phyloP scores from a whole-genome alignment of 2,888 invertebrate species.

The Drosophila acutilabella region DNA sequence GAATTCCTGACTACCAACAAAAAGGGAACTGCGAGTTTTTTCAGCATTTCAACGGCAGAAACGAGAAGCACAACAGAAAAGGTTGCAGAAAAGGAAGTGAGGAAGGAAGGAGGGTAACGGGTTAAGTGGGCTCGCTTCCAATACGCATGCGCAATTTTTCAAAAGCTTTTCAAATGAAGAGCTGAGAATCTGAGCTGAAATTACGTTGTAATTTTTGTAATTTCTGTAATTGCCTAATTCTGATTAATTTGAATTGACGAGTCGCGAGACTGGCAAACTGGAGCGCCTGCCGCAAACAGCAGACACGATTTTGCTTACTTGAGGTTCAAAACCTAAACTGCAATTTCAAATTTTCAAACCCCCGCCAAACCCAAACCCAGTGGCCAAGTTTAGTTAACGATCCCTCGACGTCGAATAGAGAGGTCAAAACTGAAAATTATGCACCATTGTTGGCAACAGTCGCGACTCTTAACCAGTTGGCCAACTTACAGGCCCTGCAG shows the following conservation, averaged over 20 bases:
- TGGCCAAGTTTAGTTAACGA: constrained; percentile 43
- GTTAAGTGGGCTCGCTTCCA: constrained; percentile 45
- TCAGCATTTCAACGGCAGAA: constrained; percentile 42
- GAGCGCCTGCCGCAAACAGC: constrained; percentile 33
- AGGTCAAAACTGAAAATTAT: constrained; percentile 81
- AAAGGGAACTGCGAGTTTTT: constrained; percentile 13
- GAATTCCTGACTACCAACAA: constrained; percentile 54
- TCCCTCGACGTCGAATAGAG: constrained; percentile 78
- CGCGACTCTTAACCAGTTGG: constrained; percentile 20
- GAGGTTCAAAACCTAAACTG: neutral
- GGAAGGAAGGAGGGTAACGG: neutral
- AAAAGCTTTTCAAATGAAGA: constrained; percentile 80
- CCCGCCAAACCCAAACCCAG: constrained; percentile 17
- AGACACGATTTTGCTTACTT: constrained; percentile 17
- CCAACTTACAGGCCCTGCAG: constrained; percentile 24
- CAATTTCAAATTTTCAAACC: neutral
- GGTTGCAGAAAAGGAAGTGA: neutral
- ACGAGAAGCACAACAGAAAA: constrained; percentile 23
- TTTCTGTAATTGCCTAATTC: constrained; percentile 85
- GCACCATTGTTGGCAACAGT: constrained; percentile 69
- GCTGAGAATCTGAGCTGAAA: constrained; percentile 66
- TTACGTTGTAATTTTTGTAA: constrained; percentile 84
- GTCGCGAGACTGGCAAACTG: constrained; percentile 27
- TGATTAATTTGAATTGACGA: constrained; percentile 83
- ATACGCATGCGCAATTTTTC: constrained; percentile 78